Evolutionary conservation across 1,140 invertebrate genomes (phyloP).

Genomic region (Papilio dardanus): DNA sequence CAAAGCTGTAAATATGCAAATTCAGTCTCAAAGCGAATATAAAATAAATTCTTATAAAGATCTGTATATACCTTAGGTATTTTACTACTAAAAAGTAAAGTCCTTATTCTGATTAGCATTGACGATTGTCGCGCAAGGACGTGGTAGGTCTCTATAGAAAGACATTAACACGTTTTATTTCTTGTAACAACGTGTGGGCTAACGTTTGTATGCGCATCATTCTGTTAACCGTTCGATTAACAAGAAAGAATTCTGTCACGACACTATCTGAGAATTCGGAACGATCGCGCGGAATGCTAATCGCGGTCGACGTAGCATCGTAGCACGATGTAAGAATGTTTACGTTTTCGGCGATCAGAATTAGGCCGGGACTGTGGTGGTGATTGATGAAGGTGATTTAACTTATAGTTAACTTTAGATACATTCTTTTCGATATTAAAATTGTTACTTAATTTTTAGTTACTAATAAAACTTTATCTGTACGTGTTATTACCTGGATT

Average conservation of each 20-base stretch:
- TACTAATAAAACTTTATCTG: neutral
- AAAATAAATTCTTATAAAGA: too few species aligned
- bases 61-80: too few species aligned
- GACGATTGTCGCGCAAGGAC: neutral
- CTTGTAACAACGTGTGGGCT: conserved; percentile 17
- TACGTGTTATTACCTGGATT: too few species aligned
- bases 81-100: neutral
- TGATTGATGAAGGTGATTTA: conserved; percentile 8
- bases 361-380: conserved; percentile 37
- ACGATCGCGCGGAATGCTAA: conserved; percentile 58
- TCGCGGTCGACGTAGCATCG: conserved; percentile 35
- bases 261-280: conserved; percentile 53
- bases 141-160: conserved; percentile 21
- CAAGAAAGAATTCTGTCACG: conserved; percentile 57
- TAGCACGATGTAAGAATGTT: conserved; percentile 41
- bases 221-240: conserved; percentile 59
- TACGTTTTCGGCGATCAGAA: conserved; percentile 43
- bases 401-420: neutral
- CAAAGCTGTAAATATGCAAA: too few species aligned
- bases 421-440: neutral
- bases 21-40: too few species aligned
- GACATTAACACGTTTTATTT: conserved; percentile 26
- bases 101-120: neutral
- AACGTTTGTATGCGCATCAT: conserved; percentile 51
- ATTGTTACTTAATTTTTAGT: neutral